Evolutionary conservation across 2,113 vertebrate species (phyloP), one percentile per base, ranked within the genome.

Genomic region (Oxygymnocypris stewartii): DNA sequence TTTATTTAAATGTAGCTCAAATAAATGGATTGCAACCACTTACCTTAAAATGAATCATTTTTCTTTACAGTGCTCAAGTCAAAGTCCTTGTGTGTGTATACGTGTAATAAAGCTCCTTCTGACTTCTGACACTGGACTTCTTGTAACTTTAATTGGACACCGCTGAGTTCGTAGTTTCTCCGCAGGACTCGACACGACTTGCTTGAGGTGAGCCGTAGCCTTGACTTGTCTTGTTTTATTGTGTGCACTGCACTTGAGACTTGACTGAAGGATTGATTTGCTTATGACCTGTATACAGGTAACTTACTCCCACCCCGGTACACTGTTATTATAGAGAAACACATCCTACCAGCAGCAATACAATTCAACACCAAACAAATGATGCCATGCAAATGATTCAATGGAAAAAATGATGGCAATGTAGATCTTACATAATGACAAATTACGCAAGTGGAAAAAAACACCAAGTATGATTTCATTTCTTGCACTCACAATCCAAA

Each of bases 401-500:
- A 20, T 71, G 67, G 14, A 9, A 9, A 18, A 61, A 37, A 8
- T 20, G 7, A 71, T 37, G 67, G 11, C 31, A 37, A 20, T 69
- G 31, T 37, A 69, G n/a, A 31, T 31, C 28, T 31, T 31, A 31
- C 28, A 31, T 31, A 31, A 31, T 31, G 28, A 31, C 28, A 31
- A 31, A 31, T 31, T 31, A 31, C 28, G 65, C 13, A 16, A 73
- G 40, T 6, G 20, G 69, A 42, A 23, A 59, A 59, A 59, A 1
- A 8, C 69, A 40, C 1, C 18, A 73, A 73, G 71, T 37, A 71
- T 71, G 9, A 40, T 23, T 71, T 42, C 0, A 73, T 42, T 42
- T 23, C 37, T 73, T 74, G 18, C 51, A 90, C 94, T 94, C 90
- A 96, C 95, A 73, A 91, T 90, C 93, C 94, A 91, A 92, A 94